These are phyloP conservation scores for Rhagoletis pomonella DNA, from an alignment of 1,140 invertebrate genomes.

Conservation along the genomic window DNA sequence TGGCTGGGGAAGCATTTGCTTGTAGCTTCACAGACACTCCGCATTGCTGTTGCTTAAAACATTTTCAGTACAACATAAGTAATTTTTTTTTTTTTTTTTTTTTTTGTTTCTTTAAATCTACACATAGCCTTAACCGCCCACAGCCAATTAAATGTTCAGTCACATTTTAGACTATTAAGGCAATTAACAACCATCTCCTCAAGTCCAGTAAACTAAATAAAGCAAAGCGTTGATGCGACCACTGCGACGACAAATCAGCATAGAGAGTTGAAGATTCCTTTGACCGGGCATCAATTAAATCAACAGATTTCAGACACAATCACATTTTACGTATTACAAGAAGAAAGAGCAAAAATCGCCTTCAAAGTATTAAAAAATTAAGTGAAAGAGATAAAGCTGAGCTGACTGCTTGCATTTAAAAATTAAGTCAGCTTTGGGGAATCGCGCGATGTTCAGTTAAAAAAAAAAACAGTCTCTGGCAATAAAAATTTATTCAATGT, in stretches of 20 bases:
- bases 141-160: conserved; percentile 38
- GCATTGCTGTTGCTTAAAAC: neutral
- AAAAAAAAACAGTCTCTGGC: neutral
- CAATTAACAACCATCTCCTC: conserved; percentile 27
- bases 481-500: neutral
- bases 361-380: conserved; percentile 24
- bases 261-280: conserved; percentile 36
- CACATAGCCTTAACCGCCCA: conserved; percentile 18
- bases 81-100: neutral
- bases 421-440: conserved; percentile 10
- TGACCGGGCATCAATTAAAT: conserved; percentile 47
- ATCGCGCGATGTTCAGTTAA: neutral
- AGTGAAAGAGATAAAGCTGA: conserved; percentile 35
- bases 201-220: neutral
- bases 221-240: neutral
- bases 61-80: neutral
- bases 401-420: neutral
- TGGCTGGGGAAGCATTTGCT: neutral
- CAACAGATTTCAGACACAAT: conserved; percentile 50
- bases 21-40: neutral
- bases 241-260: conserved; percentile 6
- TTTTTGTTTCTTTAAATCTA: neutral
- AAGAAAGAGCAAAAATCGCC: neutral
- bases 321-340: conserved; percentile 29
- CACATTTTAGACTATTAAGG: conserved; percentile 43